Base-by-base conservation (phyloP, 2,888 invertebrate species). In the Andrena haemorrhoa region DNA sequence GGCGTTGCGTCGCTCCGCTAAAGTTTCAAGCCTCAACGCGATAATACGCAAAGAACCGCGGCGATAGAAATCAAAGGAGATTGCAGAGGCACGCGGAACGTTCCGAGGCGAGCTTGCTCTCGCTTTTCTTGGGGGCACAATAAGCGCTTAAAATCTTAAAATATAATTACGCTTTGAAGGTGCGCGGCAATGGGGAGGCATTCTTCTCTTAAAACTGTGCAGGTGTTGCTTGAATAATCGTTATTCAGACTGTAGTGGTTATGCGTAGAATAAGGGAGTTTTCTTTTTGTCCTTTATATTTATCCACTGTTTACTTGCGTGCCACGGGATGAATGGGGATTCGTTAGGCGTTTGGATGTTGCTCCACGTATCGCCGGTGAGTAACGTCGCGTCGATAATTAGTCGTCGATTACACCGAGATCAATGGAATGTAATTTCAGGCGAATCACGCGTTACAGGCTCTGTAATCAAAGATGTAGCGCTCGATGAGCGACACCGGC, bases 381-480 rank as follows among this genome's bases (percentile, higher is more conserved):
- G 51, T 66, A 66, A 41, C 74, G 31, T 31, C 58, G 31, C 6
- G 26, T 35, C 64, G 64, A 69, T 75, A 79, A 79, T 79, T 77
- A 79, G 70, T 51, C 76, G 61, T 58, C 65, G 60, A 41, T 69
- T 71, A 53, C 47, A 33, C 51, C 61, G 61, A 66, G 71, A 66
- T 79, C 71, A 72, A 72, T 78, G 78, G 66, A 63, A 66, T 68
- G 79, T 78, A 66, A 80, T 80, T 80, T 72, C 79, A 80, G 8
- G 26, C 61, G 53, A 78, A 51, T 71, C 79, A 47, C 53, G 31
- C 47, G 71, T 63, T 41, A 63, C 61, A 61, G 26, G 20, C n/a
- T 2, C 66, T 61, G 16, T 80, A 80, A 80, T 80, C 65, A 63
- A 70, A 78, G 70, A 78, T 71, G 16, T 33, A 41, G 35, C 31